Evolutionary conservation across 92 coral and sea anemone species (phyloP).

Genomic region (Pocillopora meandrina): DNA sequence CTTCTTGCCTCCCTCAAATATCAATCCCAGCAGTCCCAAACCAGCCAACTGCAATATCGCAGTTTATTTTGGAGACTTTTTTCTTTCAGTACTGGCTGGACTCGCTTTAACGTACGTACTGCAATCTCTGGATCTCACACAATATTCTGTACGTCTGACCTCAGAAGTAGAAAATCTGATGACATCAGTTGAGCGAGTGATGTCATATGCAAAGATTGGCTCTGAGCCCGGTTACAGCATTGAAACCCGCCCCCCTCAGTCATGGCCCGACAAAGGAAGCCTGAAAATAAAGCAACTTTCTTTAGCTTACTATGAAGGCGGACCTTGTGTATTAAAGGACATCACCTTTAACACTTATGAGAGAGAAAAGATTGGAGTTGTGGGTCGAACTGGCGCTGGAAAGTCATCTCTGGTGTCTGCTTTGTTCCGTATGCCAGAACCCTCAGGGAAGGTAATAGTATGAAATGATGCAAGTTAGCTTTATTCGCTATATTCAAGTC

Average conservation of each 20-base stretch:
- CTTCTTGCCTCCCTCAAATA: too few relatives aligned
- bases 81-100: constrained; percentile 12
- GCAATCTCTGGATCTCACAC: background rate
- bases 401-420: constrained; percentile 61
- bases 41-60: background rate
- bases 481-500: background rate
- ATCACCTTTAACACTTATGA: constrained; percentile 28
- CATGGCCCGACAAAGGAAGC: constrained; percentile 54
- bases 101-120: constrained; percentile 2
- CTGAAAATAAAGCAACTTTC: constrained; percentile 35
- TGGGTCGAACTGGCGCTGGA: constrained; percentile 71
- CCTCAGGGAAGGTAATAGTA: constrained; percentile 29
- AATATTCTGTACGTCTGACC: background rate
- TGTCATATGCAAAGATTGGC: constrained; percentile 42
- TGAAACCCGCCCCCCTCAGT: constrained; percentile 10
- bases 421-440: constrained; percentile 56
- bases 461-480: background rate
- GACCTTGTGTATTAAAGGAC: constrained; percentile 20
- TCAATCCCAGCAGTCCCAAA: too few relatives aligned
- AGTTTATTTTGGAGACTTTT: background rate
- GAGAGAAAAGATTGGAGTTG: constrained; percentile 58
- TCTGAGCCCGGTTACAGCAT: constrained; percentile 49
- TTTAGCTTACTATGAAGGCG: constrained; percentile 43
- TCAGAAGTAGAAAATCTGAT: constrained; percentile 27
- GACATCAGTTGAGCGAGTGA: constrained; percentile 57